Percentiles rank a stretch among this genome's conserved stretches.
These are phyloP conservation scores for Margarornis squamiger DNA, from an alignment of 2,797 vertebrate species.

Conservation along the genomic window DNA sequence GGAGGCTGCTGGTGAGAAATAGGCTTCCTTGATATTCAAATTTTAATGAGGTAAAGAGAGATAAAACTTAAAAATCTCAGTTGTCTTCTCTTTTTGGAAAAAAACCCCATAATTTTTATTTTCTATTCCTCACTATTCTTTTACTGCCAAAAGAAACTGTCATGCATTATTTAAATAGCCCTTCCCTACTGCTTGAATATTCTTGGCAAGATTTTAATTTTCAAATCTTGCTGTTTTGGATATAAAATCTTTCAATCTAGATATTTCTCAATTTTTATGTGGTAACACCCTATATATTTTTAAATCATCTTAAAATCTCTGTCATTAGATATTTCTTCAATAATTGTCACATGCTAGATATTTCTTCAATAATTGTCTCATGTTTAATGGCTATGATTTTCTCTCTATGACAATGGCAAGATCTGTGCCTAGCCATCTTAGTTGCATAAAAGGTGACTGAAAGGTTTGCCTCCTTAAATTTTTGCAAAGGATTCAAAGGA, in stretches of 20 bases:
- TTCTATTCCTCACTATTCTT: background rate
- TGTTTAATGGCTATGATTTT: background rate
- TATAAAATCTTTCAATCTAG: background rate
- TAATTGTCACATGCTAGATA: background rate
- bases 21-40: background rate
- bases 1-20: background rate
- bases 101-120: accelerated
- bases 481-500: background rate
- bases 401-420: background rate
- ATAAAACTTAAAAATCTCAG: background rate
- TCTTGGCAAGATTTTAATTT: background rate
- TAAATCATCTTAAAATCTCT: background rate
- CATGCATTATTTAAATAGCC: background rate
- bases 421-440: background rate
- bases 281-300: background rate
- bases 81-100: background rate
- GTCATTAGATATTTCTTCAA: background rate
- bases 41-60: background rate
- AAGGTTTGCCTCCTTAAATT: background rate
- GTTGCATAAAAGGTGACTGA: background rate
- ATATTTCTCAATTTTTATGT: background rate
- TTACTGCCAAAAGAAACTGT: background rate
- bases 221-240: background rate
- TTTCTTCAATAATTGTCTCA: background rate
- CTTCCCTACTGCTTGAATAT: background rate